Evolutionary conservation across 2,797 vertebrate genomes (phyloP).

Genomic region (Cossypha dichroa): DNA sequence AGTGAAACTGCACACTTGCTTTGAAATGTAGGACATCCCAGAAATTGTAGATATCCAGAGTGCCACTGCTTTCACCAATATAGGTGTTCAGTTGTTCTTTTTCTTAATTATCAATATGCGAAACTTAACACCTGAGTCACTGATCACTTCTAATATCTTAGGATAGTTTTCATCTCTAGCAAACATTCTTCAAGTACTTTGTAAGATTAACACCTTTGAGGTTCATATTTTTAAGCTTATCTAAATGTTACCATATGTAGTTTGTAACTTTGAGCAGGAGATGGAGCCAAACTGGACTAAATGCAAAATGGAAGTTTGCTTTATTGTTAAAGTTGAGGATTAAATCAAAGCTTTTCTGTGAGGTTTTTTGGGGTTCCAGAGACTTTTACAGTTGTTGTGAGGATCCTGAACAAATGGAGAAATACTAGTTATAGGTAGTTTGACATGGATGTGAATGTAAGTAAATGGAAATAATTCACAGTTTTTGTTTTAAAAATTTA

Average conservation of each 20-base stretch:
- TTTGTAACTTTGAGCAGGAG: conserved; percentile 34
- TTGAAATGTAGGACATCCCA: neutral
- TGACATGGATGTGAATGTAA: neutral
- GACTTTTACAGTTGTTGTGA: neutral
- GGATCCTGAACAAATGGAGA: neutral
- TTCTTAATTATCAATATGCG: neutral
- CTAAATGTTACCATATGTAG: neutral
- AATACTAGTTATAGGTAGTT: neutral
- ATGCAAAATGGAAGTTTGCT: neutral
- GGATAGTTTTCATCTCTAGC: neutral
- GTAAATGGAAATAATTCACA: neutral
- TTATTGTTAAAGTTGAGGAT: neutral
- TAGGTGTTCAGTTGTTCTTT: neutral
- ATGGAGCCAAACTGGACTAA: conserved; percentile 30
- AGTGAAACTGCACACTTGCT: neutral
- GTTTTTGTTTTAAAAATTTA: neutral
- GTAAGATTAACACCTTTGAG: neutral
- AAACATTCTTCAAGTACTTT: neutral
- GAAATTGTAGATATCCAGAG: neutral
- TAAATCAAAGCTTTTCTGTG: neutral
- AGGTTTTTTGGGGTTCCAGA: neutral
- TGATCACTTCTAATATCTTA: neutral
- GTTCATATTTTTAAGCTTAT: neutral
- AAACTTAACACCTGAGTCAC: neutral
- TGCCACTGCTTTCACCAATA: neutral